Evolutionary conservation across 2,797 vertebrate species (phyloP).

Genomic region (Danionella dracula): DNA sequence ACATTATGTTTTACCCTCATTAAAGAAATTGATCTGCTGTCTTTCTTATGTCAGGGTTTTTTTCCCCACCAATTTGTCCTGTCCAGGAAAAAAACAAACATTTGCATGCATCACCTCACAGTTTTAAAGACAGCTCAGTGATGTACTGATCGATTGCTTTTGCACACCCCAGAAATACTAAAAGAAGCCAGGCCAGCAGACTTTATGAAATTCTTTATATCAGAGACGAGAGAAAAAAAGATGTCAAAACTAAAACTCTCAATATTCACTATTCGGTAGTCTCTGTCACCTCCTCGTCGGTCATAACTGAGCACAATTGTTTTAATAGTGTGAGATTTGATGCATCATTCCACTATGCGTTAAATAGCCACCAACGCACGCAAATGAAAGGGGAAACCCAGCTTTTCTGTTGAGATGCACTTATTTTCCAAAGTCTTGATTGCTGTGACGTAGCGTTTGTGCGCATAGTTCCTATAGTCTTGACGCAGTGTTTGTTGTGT

Average conservation of each 20-base stretch:
- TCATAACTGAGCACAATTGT: too few relatives aligned
- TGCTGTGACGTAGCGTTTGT: conserved; percentile 60
- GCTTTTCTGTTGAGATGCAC: not conserved
- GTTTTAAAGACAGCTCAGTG: not conserved
- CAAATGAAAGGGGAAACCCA: not conserved
- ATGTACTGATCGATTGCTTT: not conserved
- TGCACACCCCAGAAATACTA: not conserved
- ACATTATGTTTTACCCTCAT: too few relatives aligned
- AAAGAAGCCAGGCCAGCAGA: too few relatives aligned
- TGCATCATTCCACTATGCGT: not conserved
- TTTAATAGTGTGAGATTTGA: not conserved
- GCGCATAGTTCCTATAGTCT: conserved; percentile 54
- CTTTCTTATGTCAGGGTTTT: too few relatives aligned
- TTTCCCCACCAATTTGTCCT: too few relatives aligned
- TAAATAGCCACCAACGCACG: not conserved
- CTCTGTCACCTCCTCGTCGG: too few relatives aligned
- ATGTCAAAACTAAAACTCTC: too few relatives aligned
- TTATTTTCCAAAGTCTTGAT: conserved; percentile 17
- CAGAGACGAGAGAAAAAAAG: too few relatives aligned
- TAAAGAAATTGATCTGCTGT: too few relatives aligned
- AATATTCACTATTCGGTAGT: too few relatives aligned
- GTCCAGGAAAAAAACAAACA: not conserved
- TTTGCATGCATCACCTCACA: not conserved
- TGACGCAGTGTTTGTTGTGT: conserved; percentile 61
- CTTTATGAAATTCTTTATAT: not conserved